phyloP scores from a whole-genome alignment of 2,797 vertebrate species.

The Pyrrhura leucotis region DNA sequence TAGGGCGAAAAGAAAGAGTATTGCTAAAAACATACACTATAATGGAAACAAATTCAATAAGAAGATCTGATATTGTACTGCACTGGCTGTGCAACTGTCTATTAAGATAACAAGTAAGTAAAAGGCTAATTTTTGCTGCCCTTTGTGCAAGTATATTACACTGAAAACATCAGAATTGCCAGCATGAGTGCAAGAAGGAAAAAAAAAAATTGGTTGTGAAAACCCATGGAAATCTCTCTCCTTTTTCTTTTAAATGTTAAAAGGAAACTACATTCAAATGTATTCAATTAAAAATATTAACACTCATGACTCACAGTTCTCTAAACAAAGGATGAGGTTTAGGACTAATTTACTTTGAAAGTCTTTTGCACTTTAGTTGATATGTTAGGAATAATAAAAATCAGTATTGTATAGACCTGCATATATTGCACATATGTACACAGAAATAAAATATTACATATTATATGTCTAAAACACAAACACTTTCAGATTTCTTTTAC shows the following conservation, averaged over 20 bases:
- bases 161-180: neutral
- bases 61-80: neutral
- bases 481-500: neutral
- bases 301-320: neutral
- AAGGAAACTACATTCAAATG: neutral
- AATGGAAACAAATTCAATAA: neutral
- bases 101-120: neutral
- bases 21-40: neutral
- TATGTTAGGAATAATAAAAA: neutral
- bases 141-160: neutral
- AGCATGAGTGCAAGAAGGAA: accelerated
- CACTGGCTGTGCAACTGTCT: neutral
- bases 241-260: neutral
- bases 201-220: neutral
- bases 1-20: neutral
- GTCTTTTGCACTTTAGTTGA: neutral
- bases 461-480: neutral
- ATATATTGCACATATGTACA: neutral
- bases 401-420: accelerated
- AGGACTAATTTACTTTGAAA: neutral
- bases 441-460: neutral
- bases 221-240: neutral
- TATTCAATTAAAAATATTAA: neutral
- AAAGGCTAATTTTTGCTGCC: neutral
- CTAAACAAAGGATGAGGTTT: neutral